Evolutionary conservation across 1,140 invertebrate genomes (phyloP).

Genomic region (Drosophila ananassae): DNA sequence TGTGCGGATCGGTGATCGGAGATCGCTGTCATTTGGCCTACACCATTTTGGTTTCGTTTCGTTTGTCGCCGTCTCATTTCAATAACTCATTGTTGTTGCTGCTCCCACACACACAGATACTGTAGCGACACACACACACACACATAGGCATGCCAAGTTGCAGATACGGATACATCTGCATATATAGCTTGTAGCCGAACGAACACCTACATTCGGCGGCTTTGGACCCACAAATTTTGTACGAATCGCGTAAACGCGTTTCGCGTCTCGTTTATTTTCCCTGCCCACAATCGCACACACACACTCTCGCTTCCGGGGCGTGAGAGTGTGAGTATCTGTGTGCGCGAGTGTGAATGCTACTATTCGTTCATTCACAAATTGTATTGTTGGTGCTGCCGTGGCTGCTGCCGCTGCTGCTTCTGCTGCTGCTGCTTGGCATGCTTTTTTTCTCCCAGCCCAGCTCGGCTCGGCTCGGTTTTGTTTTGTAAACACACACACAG

Average conservation of each 20-base stretch:
- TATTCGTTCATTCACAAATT: conserved; percentile 82
- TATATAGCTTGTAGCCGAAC: conserved; percentile 35
- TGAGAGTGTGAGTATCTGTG: conserved; percentile 21
- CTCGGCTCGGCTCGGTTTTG: conserved; percentile 66
- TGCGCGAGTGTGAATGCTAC: conserved; percentile 61
- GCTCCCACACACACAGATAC: conserved; percentile 40
- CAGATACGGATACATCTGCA: conserved; percentile 52
- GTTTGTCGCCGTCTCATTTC: conserved; percentile 71
- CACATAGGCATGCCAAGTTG: conserved; percentile 1
- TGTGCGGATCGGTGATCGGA: conserved; percentile 25
- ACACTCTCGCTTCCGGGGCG: conserved; percentile 25
- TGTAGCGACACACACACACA: conserved; percentile 8
- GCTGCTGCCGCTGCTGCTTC: conserved; percentile 38
- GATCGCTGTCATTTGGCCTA: conserved; percentile 58
- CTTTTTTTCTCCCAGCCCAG: conserved; percentile 49
- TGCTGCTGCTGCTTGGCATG: conserved; percentile 55
- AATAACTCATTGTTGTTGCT: conserved; percentile 77
- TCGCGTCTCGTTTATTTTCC: conserved; percentile 83
- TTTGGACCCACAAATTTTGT: conserved; percentile 71
- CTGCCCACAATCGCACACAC: conserved; percentile 82
- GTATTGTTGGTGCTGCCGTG: conserved; percentile 39
- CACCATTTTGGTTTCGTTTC: conserved; percentile 75
- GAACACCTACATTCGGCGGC: conserved; percentile 61
- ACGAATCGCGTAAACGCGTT: conserved; percentile 84
- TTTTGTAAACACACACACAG: conserved; percentile 77